Percentiles rank a stretch among this genome's conserved stretches.
phyloP scores from a whole-genome alignment of 2,113 vertebrate species.

The Carettochelys insculpta region DNA sequence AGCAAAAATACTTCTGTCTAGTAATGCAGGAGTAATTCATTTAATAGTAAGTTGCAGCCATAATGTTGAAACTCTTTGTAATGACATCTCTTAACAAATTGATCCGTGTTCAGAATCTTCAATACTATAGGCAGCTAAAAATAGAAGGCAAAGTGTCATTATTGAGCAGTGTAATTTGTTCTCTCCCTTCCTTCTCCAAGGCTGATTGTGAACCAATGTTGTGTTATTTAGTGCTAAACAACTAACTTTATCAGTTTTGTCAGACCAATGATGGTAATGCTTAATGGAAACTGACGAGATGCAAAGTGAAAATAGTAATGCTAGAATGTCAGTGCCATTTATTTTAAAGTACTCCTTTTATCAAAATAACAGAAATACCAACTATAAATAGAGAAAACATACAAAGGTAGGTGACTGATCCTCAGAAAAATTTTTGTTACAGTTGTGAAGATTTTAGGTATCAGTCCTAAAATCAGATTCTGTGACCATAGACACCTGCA shows the following conservation, averaged over 20 bases:
- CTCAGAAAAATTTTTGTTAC: neutral
- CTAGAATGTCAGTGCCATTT: neutral
- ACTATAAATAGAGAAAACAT: neutral
- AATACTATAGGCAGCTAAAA: neutral
- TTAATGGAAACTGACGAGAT: neutral
- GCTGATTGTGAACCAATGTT: neutral
- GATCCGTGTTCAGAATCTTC: constrained; percentile 27
- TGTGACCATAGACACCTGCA: neutral
- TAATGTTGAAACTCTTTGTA: constrained; percentile 35
- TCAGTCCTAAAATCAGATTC: neutral
- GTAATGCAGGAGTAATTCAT: constrained; percentile 35
- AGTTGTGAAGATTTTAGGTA: neutral
- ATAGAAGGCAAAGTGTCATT: neutral
- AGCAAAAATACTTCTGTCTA: constrained; percentile 20
- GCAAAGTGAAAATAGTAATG: neutral
- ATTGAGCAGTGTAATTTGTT: neutral
- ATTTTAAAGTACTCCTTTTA: neutral
- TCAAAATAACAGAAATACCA: neutral
- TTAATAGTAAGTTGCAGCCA: constrained; percentile 28
- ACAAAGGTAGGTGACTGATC: neutral
- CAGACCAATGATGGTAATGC: neutral
- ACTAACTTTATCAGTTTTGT: neutral
- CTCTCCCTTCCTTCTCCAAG: neutral
- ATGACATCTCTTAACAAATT: constrained; percentile 28
- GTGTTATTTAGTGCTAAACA: neutral